These are phyloP conservation scores for Pteropus alecto DNA, from an alignment of 2,113 vertebrate genomes.

Conservation along the genomic window DNA sequence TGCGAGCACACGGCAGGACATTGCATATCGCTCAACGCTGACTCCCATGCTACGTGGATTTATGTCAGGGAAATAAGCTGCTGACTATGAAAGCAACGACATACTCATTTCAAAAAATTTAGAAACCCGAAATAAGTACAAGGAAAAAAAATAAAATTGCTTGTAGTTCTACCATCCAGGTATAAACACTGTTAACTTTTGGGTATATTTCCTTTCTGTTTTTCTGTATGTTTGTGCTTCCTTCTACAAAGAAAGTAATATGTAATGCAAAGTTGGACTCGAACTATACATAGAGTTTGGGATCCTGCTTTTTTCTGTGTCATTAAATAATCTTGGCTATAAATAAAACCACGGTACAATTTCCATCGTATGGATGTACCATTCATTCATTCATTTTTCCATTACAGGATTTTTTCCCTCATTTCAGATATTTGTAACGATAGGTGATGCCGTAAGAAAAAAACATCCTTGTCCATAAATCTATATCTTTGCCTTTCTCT, in stretches of 20 bases:
- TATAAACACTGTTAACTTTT: neutral
- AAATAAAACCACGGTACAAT: neutral
- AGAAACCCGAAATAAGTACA: neutral
- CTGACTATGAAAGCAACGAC: neutral
- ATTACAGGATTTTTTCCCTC: neutral
- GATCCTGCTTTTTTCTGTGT: neutral
- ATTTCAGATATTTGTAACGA: conserved; percentile 5
- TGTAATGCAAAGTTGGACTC: neutral
- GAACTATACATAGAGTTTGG: neutral
- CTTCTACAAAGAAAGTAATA: neutral
- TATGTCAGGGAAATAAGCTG: neutral
- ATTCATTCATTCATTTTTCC: neutral
- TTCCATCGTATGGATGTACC: neutral
- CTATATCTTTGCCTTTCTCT: neutral
- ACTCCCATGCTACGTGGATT: neutral
- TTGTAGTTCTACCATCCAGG: neutral
- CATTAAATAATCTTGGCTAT: neutral
- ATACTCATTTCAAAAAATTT: neutral
- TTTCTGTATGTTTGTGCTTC: neutral
- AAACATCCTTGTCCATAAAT: neutral
- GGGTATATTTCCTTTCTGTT: neutral
- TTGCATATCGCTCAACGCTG: neutral
- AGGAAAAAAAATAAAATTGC: neutral
- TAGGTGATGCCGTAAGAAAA: neutral
- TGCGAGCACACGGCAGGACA: neutral